Percentiles rank a stretch among this genome's conserved stretches.
phyloP scores from a whole-genome alignment of 2,888 invertebrate genomes.

The Netelia fuscicornis region DNA sequence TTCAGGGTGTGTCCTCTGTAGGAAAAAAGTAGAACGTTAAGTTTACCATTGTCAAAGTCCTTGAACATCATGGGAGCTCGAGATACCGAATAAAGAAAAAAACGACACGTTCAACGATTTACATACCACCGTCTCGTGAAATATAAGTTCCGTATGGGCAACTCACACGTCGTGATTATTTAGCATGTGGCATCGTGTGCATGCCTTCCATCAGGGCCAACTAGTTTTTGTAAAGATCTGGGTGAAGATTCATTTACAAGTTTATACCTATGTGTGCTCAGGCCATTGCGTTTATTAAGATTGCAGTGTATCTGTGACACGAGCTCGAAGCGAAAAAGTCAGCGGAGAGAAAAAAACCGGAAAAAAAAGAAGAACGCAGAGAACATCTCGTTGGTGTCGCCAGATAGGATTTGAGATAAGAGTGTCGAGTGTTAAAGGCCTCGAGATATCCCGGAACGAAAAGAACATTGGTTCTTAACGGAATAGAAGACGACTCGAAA shows the following conservation, averaged over 20 bases:
- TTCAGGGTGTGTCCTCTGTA: neutral
- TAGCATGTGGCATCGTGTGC: too few relatives aligned
- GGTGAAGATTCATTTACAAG: neutral
- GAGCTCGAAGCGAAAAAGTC: neutral
- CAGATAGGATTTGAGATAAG: constrained; percentile 4
- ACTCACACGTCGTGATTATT: too few relatives aligned
- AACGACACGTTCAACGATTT: too few relatives aligned
- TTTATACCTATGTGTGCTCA: too few relatives aligned
- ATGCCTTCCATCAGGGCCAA: too few relatives aligned
- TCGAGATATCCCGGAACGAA: neutral
- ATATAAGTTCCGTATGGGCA: too few relatives aligned
- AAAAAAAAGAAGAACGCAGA: neutral
- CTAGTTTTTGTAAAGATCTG: neutral
- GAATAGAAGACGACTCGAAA: neutral
- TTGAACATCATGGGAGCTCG: too few relatives aligned
- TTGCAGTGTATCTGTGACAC: neutral
- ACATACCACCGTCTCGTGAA: too few relatives aligned
- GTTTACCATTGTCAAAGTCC: too few relatives aligned
- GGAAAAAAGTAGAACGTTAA: neutral
- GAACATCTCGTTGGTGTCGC: neutral
- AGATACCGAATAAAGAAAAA: too few relatives aligned
- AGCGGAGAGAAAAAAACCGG: neutral
- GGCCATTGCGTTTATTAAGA: too few relatives aligned
- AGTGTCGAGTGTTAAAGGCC: neutral
- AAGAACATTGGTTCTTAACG: too few relatives aligned